Base-by-base conservation (phyloP, 2,113 vertebrate genomes). In the Pterocles gutturalis region DNA sequence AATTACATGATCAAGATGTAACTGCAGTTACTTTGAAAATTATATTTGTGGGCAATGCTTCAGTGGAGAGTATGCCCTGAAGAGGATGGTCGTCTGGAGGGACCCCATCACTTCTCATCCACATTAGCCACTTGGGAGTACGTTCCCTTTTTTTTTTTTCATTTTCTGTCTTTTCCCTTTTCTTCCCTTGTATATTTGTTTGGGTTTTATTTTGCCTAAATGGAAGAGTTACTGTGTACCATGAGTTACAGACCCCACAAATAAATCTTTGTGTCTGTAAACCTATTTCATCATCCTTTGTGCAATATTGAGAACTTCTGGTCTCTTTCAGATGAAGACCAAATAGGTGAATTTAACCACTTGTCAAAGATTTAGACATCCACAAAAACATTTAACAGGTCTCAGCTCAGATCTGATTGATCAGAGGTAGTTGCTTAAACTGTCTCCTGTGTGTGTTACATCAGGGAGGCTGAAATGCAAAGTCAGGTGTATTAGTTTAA, bases 81-180 rank as follows among this genome's bases (percentile, higher is more conserved):
- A 51, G 21, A 62, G 5, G 7, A 31, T 60, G 20, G 9, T 70
- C 5, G 34, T 72, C 31, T 81, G 62, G n/a, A 89, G 24, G 3
- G 4, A 76, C 4, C 5, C 3, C 10, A 11, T 43, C 22, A 19
- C 34, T 66, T 78, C 54, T 60, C 45, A 48, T 57, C 7, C 3
- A 10, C 10, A 13, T 5, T 54, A 15, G 15, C 29, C 17, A 29
- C 18, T 38, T 80, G 29, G 12, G 15, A 78, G 6, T 0, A 0
- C 1, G 5, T 18, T 55, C 11, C 7, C 5, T 33, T 28, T 57
- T 31, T 25, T 49, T 53, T 45, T 34, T 14, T 1, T 2, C 20
- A 4, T 29, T 53, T 41, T 41, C 18, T 83, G 6, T 33, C 6
- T 78, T 62, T 73, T 29, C 7, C 11, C 7, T 10, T 20, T 43